Evolutionary conservation across 2,888 invertebrate species (phyloP).

Genomic region (Acronicta psi): DNA sequence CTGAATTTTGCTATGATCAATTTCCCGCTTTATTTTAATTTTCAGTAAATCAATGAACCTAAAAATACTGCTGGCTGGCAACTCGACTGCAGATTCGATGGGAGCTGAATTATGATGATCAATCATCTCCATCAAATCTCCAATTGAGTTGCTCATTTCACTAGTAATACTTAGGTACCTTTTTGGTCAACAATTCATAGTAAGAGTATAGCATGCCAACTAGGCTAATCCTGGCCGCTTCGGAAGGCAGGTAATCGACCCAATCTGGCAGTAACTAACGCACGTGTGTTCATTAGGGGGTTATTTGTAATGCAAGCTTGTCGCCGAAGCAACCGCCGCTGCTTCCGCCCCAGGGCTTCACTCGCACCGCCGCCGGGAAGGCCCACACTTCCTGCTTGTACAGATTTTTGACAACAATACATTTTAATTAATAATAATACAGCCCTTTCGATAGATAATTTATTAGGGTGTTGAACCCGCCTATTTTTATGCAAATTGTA

Average conservation of each 20-base stretch:
- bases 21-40: no score
- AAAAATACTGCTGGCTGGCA: no score
- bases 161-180: no score
- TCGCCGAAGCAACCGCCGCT: conserved; percentile 68
- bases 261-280: conserved; percentile 62
- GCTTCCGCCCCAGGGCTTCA: conserved; percentile 84
- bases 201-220: conserved; percentile 13
- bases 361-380: conserved; percentile 81
- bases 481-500: conserved; percentile 1
- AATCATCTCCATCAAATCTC: no score
- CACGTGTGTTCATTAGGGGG: conserved; percentile 84
- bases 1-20: no score
- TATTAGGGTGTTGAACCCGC: conserved; percentile 64
- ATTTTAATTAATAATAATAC: conserved; percentile 70
- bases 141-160: no score
- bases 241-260: conserved; percentile 70
- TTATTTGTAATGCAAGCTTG: conserved; percentile 86
- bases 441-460: conserved; percentile 61
- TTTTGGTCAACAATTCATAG: background rate
- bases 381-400: conserved; percentile 83
- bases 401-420: conserved; percentile 82
- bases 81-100: no score
- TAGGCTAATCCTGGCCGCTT: conserved; percentile 43
- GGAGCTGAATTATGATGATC: no score
- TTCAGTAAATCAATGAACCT: no score